Conservation (phyloP, 1,140 invertebrate species). For the Amphibalanus amphitrite region DNA sequence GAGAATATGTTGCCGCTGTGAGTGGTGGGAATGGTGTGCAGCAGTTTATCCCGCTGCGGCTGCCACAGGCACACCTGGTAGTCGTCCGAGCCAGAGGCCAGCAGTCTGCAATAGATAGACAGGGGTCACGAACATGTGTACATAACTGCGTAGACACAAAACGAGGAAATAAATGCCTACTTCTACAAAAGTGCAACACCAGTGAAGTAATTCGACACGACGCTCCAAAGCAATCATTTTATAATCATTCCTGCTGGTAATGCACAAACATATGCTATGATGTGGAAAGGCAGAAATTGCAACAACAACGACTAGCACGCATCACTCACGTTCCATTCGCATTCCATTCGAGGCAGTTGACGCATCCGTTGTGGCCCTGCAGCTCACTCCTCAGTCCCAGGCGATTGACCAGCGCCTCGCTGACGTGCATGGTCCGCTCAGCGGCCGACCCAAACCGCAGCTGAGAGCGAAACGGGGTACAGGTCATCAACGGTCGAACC, state of each 20-base stretch:
- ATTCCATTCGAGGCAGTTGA: conserved; percentile 93
- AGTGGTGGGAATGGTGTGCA: conserved; percentile 52
- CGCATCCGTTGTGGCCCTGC: conserved; percentile 78
- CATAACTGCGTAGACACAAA: too few species aligned
- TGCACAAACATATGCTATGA: too few species aligned
- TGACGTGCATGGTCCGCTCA: conserved; percentile 40
- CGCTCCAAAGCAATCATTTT: too few species aligned
- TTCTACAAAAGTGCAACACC: too few species aligned
- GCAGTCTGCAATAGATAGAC: conserved; percentile 37
- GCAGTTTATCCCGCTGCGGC: conserved; percentile 51
- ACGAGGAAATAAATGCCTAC: too few species aligned
- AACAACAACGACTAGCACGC: too few species aligned
- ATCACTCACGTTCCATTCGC: conserved; percentile 55
- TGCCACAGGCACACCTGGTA: conserved; percentile 80
- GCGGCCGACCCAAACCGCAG: not conserved
- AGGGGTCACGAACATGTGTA: too few species aligned
- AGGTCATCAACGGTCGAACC: too few species aligned
- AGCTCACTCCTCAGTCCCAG: conserved; percentile 65
- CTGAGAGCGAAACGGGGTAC: not conserved
- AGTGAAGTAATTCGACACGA: too few species aligned
- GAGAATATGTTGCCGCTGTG: conserved; percentile 91
- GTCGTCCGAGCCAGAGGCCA: conserved; percentile 92
- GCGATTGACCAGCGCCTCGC: conserved; percentile 41
- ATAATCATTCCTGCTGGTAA: too few species aligned
- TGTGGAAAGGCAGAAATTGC: too few species aligned